phyloP scores from a whole-genome alignment of 1,140 invertebrate genomes.

The Maconellicoccus hirsutus region DNA sequence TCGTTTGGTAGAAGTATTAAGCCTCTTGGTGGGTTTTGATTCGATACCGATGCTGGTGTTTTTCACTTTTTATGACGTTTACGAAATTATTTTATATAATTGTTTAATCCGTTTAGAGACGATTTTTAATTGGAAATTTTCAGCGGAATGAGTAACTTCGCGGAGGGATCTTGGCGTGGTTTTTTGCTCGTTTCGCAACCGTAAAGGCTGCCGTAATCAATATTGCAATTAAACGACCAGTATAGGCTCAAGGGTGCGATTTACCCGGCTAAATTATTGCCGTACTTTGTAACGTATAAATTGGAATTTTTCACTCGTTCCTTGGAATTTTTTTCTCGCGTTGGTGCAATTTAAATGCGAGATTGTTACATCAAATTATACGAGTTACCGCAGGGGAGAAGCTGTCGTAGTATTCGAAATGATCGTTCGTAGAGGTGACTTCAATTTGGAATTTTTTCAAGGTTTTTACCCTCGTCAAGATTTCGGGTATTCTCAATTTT shows the following conservation, averaged over 20 bases:
- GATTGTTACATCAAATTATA: no score
- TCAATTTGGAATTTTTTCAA: no score
- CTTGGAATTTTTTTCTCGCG: no score
- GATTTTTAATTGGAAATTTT: neutral
- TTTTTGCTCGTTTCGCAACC: neutral
- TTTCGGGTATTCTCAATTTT: no score
- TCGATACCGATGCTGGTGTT: no score
- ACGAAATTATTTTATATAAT: conserved; percentile 1
- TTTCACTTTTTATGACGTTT: neutral
- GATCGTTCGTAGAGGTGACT: no score
- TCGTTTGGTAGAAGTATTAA: neutral
- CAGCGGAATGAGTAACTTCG: neutral
- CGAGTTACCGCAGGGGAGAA: no score
- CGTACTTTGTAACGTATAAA: neutral
- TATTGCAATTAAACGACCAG: neutral
- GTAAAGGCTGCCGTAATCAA: neutral
- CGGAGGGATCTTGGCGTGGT: neutral
- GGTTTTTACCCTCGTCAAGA: no score
- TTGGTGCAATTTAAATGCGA: no score
- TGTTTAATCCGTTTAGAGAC: neutral
- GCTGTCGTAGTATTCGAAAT: no score
- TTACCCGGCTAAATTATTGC: neutral
- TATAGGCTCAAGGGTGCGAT: neutral
- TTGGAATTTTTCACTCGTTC: no score
- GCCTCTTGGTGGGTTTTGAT: neutral